These are phyloP conservation scores for Rhynchonema sp. DNA, from an alignment of 2,888 invertebrate species.

Conservation along the genomic window DNA sequence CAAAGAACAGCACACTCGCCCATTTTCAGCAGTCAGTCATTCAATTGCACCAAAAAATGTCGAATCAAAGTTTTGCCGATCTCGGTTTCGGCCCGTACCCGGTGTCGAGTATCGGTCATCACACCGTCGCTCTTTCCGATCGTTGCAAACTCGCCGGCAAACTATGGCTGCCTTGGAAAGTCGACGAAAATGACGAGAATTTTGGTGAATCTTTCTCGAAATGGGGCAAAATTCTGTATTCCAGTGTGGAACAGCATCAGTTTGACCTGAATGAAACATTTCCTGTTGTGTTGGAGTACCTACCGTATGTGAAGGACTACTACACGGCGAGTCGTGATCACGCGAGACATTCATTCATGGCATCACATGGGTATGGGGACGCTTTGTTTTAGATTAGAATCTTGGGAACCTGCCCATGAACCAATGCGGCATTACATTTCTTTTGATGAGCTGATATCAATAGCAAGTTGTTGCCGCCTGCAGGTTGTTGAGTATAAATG, in stretches of 20 bases:
- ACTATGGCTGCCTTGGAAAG: neutral
- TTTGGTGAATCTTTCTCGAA: neutral
- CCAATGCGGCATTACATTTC: no score
- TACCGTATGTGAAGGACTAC: constrained; percentile 13
- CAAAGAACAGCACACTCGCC: no score
- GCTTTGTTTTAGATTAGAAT: no score
- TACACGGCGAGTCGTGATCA: constrained; percentile 11
- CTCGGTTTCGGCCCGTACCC: neutral
- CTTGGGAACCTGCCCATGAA: no score
- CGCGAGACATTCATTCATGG: constrained; percentile 3
- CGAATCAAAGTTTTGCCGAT: neutral
- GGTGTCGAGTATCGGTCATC: neutral
- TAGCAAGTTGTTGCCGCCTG: no score
- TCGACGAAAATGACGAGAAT: neutral
- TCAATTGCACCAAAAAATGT: no score
- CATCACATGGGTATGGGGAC: constrained; percentile 6
- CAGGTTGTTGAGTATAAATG: no score
- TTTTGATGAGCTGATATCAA: no score
- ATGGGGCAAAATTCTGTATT: neutral
- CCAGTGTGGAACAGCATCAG: neutral
- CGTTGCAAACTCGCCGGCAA: neutral
- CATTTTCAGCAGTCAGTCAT: no score
- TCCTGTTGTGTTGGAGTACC: constrained; percentile 10
- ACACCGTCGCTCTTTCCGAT: neutral
- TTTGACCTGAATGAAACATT: neutral